Percentiles rank a stretch among this genome's conserved stretches.
phyloP scores from a whole-genome alignment of 2,113 vertebrate species.

The Mus pahari region DNA sequence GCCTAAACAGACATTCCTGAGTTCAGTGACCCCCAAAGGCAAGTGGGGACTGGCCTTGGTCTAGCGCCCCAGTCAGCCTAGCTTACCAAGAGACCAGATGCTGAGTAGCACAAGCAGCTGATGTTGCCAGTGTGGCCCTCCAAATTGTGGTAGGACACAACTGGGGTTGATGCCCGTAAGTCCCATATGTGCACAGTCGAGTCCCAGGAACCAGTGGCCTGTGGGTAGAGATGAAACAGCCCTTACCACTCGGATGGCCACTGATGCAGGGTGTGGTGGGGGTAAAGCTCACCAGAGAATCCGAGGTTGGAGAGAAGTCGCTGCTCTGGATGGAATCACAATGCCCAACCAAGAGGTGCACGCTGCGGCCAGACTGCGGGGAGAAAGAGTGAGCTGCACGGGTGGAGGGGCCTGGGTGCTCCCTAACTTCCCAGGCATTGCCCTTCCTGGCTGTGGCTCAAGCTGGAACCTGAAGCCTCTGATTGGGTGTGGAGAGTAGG shows the following conservation, averaged over 20 bases:
- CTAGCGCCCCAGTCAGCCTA: neutral
- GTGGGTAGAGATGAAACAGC: neutral
- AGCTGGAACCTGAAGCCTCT: neutral
- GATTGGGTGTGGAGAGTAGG: no score
- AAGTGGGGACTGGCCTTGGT: neutral
- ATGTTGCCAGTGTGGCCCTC: conserved; percentile 75
- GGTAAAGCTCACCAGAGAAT: conserved; percentile 65
- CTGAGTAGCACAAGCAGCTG: conserved; percentile 74
- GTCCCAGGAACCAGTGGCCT: conserved; percentile 86
- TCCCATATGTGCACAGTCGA: conserved; percentile 79
- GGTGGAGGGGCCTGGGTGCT: neutral
- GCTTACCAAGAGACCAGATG: conserved; percentile 74
- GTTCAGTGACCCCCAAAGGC: neutral
- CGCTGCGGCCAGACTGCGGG: conserved; percentile 50
- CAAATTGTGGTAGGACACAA: neutral
- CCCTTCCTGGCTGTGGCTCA: no score
- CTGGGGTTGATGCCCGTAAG: neutral
- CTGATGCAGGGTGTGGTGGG: neutral
- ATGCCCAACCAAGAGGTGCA: conserved; percentile 64
- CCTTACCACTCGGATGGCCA: neutral
- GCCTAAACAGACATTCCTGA: conserved; percentile 41
- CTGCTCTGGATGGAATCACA: conserved; percentile 73
- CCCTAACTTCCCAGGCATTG: neutral
- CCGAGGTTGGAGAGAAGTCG: conserved; percentile 65
- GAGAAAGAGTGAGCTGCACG: neutral